Conservation (phyloP, 1,140 invertebrate species). For the Cyrtorhinus lividipennis region DNA sequence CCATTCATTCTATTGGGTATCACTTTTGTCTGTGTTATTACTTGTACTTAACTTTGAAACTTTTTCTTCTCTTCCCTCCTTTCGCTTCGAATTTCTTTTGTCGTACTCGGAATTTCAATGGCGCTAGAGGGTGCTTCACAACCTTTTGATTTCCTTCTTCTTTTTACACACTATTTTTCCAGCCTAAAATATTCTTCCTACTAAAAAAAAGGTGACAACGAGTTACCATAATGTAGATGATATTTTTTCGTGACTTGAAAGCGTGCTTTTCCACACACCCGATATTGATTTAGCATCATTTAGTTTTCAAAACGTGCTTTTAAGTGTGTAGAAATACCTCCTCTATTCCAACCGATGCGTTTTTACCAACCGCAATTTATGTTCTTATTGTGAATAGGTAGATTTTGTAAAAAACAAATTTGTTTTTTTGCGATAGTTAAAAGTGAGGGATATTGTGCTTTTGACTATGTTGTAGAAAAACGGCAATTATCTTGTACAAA, state of each 20-base stretch:
- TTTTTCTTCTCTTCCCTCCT: background rate
- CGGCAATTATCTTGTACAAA: background rate
- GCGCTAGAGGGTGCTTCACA: background rate
- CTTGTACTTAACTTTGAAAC: background rate
- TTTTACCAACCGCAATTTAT: background rate
- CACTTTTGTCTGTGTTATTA: background rate
- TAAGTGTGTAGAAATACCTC: background rate
- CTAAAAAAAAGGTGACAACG: background rate
- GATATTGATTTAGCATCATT: background rate
- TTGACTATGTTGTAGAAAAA: background rate
- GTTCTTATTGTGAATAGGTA: background rate
- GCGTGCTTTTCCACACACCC: background rate
- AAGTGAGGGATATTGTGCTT: background rate
- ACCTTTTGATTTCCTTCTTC: background rate
- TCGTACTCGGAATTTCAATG: background rate
- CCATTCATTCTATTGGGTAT: background rate
- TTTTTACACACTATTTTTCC: background rate
- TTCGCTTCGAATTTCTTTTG: background rate
- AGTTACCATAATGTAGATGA: background rate
- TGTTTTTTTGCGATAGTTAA: too few species aligned
- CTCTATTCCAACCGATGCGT: background rate
- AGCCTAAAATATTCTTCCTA: background rate
- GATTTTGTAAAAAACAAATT: background rate
- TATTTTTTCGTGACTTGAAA: background rate
- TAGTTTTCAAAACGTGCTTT: too few species aligned